phyloP scores from a whole-genome alignment of 2,888 invertebrate species.

The Escarpia spicata region DNA sequence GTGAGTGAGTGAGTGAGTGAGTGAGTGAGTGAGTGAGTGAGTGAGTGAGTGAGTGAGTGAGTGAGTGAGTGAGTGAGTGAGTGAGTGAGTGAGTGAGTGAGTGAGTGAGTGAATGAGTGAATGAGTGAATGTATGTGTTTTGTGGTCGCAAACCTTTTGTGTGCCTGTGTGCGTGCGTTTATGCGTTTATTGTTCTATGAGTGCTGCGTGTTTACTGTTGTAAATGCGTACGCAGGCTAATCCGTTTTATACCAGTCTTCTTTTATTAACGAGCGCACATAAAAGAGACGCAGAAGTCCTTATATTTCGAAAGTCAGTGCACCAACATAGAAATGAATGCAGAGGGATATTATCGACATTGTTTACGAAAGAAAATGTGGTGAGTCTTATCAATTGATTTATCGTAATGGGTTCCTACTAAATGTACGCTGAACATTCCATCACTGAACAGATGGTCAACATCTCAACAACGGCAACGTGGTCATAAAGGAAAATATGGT shows the following conservation, averaged over 20 bases:
- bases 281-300: neutral
- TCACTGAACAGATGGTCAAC: neutral
- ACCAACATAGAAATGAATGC: neutral
- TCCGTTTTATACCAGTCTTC: neutral
- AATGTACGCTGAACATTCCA: neutral
- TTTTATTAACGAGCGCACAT: neutral
- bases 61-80: conserved; percentile 29
- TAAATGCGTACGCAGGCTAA: neutral
- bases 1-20: neutral
- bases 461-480: neutral
- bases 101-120: conserved; percentile 35
- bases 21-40: conserved; percentile 27
- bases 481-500: neutral
- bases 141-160: neutral
- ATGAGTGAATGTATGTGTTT: neutral
- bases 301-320: neutral
- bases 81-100: neutral
- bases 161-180: neutral
- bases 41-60: conserved; percentile 30
- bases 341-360: neutral
- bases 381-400: neutral
- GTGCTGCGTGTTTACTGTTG: neutral
- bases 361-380: neutral
- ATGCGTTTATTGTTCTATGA: neutral
- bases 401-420: neutral